A percentile compares a stretch with the other conserved stretches of the same genome.
Evolutionary conservation across 2,888 invertebrate genomes (phyloP).

Genomic region (Acanthosepion pharaonis): DNA sequence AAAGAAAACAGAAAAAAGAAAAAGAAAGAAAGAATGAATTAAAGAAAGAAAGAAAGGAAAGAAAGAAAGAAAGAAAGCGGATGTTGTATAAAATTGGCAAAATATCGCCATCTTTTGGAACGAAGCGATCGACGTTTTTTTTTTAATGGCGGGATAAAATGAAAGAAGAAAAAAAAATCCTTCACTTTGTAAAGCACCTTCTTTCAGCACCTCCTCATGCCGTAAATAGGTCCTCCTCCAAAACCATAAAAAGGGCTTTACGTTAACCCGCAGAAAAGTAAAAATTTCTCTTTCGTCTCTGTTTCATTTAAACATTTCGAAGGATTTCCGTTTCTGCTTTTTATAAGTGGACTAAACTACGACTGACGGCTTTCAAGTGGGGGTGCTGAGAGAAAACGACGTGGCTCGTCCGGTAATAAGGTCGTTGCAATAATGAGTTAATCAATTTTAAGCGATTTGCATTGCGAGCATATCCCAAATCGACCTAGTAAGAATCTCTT

Average conservation of each 20-base stretch:
- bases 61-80: background rate
- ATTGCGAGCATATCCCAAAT: too few species aligned
- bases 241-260: background rate
- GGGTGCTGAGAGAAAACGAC: background rate
- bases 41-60: background rate
- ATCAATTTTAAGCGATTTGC: too few species aligned
- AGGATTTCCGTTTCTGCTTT: background rate
- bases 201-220: background rate
- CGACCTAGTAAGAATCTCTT: background rate
- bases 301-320: background rate
- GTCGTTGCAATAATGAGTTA: too few species aligned
- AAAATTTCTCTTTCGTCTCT: background rate
- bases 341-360: background rate
- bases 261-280: background rate
- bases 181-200: background rate
- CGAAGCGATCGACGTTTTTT: background rate
- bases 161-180: background rate
- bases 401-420: background rate
- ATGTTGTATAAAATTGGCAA: background rate
- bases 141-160: background rate
- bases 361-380: background rate
- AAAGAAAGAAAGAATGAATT: background rate
- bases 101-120: background rate
- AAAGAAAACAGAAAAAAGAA: background rate
- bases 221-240: background rate